Conservation (phyloP, 1,140 invertebrate genomes). For the Oppia nitens region DNA sequence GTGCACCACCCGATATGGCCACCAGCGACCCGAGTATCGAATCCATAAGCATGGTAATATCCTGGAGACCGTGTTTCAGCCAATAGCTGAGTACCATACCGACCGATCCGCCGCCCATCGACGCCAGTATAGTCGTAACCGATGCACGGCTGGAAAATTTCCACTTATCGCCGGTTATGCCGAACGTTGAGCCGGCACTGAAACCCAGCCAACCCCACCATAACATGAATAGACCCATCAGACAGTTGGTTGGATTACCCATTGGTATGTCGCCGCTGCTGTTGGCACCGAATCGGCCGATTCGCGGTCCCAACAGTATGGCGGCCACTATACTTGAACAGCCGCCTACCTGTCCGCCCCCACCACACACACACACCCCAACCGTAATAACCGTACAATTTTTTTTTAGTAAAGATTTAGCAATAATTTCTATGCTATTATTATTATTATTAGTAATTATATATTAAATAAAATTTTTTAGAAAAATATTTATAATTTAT, state of each 20-base stretch:
- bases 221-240: slow-evolving; percentile 23
- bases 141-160: slow-evolving; percentile 29
- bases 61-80: slow-evolving; percentile 19
- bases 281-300: slow-evolving; percentile 27
- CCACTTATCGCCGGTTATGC: slow-evolving; percentile 29
- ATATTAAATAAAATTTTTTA: no score
- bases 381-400: no score
- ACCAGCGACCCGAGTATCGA: slow-evolving; percentile 22
- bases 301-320: slow-evolving; percentile 26
- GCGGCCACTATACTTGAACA: slow-evolving; percentile 28
- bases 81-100: slow-evolving; percentile 22
- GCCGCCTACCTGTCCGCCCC: slow-evolving; percentile 29
- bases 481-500: no score
- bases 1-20: slow-evolving; percentile 22
- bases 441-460: no score
- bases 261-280: slow-evolving; percentile 18
- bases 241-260: slow-evolving; percentile 24
- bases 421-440: no score
- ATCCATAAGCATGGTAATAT: slow-evolving; percentile 19
- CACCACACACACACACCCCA: no score
- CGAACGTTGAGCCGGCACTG: slow-evolving; percentile 30
- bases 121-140: slow-evolving; percentile 25
- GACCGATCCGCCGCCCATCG: slow-evolving; percentile 25
- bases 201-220: slow-evolving; percentile 34
- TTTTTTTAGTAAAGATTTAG: no score